phyloP scores from a whole-genome alignment of 2,113 vertebrate genomes.

The Chloropsis hardwickii region DNA sequence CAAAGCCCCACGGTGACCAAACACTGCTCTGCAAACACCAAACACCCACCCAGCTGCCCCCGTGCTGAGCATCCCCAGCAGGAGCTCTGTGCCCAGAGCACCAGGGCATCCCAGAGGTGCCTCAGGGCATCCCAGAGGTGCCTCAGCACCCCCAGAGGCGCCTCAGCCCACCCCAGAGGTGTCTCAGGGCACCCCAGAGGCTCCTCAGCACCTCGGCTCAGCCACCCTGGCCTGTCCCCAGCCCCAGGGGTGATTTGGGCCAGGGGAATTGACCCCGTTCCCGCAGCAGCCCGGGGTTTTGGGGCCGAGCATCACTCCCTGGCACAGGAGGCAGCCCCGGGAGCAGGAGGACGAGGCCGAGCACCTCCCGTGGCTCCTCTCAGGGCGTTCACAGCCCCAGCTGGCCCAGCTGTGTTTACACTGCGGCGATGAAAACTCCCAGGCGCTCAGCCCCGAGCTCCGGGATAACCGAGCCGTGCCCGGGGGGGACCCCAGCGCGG shows the following conservation, averaged over 20 bases:
- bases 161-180: background rate
- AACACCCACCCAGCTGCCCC: rapidly evolving
- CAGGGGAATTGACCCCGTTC: background rate
- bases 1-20: rapidly evolving
- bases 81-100: background rate
- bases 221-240: background rate
- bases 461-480: background rate
- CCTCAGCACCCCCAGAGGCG: background rate
- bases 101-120: background rate
- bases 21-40: background rate
- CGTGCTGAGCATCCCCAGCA: background rate
- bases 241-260: rapidly evolving
- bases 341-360: background rate
- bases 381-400: background rate
- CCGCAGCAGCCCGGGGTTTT: rapidly evolving
- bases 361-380: background rate
- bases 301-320: background rate
- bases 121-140: too few relatives aligned
- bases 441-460: background rate
- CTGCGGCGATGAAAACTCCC: background rate
- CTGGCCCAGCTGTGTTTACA: constrained; percentile 58
- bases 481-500: background rate
- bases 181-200: background rate
- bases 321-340: background rate
- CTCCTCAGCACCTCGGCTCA: background rate